Evolutionary conservation across 2,888 invertebrate species (phyloP), one percentile per base, ranked within the genome.

Genomic region (Nemapogon koenigi): DNA sequence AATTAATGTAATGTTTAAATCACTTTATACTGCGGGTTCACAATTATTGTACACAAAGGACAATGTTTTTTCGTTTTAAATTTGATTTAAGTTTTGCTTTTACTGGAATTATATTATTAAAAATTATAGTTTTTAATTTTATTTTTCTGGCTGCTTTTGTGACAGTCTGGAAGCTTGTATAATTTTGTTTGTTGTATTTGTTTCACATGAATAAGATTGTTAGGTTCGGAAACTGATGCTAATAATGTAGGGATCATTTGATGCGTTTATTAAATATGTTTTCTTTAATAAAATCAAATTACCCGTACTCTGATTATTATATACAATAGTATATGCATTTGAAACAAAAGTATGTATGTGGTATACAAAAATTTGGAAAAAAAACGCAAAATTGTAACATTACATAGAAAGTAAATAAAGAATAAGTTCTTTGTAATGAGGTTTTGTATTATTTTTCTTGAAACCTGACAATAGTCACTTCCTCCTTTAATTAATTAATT

Each of bases 341-440:
- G 11, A n/a, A 33, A 19, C 33, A 33, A 19, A 33, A n/a, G n/a
- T n/a, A n/a, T n/a, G 33, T 33, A 33, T 19, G 19, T 33, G 4
- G 10, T 7, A 22, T 22, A 22, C 6, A 22, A 22, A 22, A 22
- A 22, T 22, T 22, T 61, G 54, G 26, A 52, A 61, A 75, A 70
- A 72, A 69, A 78, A 75, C 75, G 76, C 67, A 75, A 78, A 78
- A 78, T 67, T 76, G 75, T 76, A 73, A 75, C 65, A 28, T 60
- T 66, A 64, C 52, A 63, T 71, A 72, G 71, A 73, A 76, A 73
- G 68, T 59, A 54, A 76, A 75, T 70, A 73, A 76, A 76, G 18
- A n/a, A 19, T 33, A 33, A 33, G 33, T 33, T 19, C 33, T 33
- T 78, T 75, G 66, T 75, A 75, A 70, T 19, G 52, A 57, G 66